Conservation (phyloP, 2,113 vertebrate species). For the Cnemophilus loriae region DNA sequence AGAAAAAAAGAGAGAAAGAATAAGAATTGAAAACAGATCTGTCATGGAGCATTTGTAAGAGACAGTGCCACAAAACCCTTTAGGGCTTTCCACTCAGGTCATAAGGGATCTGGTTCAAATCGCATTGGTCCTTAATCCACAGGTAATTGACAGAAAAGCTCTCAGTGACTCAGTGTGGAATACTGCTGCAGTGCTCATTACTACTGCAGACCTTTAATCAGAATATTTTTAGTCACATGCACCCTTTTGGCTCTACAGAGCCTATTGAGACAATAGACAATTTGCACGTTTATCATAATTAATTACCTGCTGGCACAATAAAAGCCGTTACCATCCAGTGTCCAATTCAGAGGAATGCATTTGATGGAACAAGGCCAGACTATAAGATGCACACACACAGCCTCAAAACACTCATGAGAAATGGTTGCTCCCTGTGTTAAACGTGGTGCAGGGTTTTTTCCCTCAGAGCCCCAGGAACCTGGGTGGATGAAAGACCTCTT, state of each 20-base stretch:
- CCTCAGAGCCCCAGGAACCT: not conserved
- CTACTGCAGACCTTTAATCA: not conserved
- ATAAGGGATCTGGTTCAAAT: constrained; percentile 7
- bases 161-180: not conserved
- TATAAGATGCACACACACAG: not conserved
- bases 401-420: not conserved
- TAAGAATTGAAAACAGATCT: not conserved
- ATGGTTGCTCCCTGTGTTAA: not conserved
- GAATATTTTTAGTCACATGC: not conserved
- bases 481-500: constrained; percentile 5
- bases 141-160: not conserved
- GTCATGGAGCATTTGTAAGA: not conserved
- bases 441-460: not conserved
- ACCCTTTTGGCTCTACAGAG: not conserved
- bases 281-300: not conserved
- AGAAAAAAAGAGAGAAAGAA: not conserved
- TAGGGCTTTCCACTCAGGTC: not conserved
- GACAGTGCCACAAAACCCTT: not conserved
- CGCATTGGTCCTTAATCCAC: not conserved
- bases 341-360: not conserved
- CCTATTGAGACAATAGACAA: not conserved
- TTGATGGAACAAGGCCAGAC: not conserved
- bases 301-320: constrained; percentile 23
- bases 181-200: not conserved
- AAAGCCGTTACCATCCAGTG: not conserved